phyloP scores from a whole-genome alignment of 1,140 invertebrate species.

The Asbolus verrucosus region DNA sequence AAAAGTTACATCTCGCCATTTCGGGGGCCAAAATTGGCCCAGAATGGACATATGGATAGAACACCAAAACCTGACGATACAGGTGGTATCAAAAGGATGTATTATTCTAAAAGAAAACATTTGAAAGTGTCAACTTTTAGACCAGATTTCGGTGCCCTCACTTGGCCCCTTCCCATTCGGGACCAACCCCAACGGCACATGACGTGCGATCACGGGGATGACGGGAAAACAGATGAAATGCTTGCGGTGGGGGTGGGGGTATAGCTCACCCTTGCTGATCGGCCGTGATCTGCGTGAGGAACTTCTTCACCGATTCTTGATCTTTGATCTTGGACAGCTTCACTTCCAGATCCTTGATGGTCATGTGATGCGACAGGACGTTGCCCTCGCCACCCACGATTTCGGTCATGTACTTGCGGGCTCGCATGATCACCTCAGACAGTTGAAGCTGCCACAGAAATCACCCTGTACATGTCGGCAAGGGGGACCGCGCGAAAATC shows the following conservation, averaged over 20 bases:
- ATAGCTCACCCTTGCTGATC: constrained; percentile 92
- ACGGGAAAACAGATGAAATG: too few relatives aligned
- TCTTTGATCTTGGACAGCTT: constrained; percentile 85
- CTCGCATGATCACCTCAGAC: constrained; percentile 96
- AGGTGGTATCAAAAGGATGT: too few relatives aligned
- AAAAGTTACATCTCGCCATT: too few relatives aligned
- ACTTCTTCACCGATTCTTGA: constrained; percentile 84
- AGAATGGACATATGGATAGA: too few relatives aligned
- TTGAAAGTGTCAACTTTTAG: too few relatives aligned
- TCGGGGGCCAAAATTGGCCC: too few relatives aligned
- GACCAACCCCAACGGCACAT: too few relatives aligned
- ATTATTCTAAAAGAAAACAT: too few relatives aligned
- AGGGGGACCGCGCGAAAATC: constrained; percentile 49
- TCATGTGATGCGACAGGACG: constrained; percentile 85
- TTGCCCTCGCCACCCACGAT: constrained; percentile 86
- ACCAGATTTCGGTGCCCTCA: too few relatives aligned
- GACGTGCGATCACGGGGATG: too few relatives aligned
- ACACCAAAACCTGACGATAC: too few relatives aligned
- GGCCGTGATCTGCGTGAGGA: constrained; percentile 91
- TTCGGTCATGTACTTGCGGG: constrained; percentile 91
- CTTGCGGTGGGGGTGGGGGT: background rate
- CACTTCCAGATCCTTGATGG: constrained; percentile 88
- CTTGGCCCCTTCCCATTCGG: too few relatives aligned
- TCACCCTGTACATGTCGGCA: background rate
- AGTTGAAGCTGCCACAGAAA: constrained; percentile 84